Conservation (phyloP, 2,888 invertebrate genomes). For the Perizoma affinitatum region DNA sequence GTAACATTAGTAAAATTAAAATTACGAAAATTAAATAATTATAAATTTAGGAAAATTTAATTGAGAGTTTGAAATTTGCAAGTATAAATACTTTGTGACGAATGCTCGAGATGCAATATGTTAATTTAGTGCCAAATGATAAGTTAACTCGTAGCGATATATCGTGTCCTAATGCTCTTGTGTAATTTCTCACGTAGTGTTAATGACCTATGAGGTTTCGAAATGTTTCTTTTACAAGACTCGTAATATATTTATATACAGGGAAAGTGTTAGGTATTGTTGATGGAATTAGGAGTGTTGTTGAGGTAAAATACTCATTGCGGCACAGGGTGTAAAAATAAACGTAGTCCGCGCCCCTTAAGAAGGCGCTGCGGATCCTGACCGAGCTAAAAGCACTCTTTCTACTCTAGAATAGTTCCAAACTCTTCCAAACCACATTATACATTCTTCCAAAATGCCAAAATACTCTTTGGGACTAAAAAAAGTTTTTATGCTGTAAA, state of each 20-base stretch:
- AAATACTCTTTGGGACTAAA: slow-evolving; percentile 46
- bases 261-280: slow-evolving; percentile 82
- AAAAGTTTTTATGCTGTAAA: slow-evolving; percentile 38
- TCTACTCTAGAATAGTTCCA: slow-evolving; percentile 50
- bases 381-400: slow-evolving; percentile 27
- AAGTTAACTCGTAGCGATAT: slow-evolving; percentile 84
- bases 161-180: slow-evolving; percentile 81
- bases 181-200: slow-evolving; percentile 82
- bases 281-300: slow-evolving; percentile 79
- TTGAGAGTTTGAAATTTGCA: slow-evolving; percentile 70
- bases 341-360: slow-evolving; percentile 44
- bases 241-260: slow-evolving; percentile 81
- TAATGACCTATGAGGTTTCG: slow-evolving; percentile 81
- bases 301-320: slow-evolving; percentile 81
- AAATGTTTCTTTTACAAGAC: slow-evolving; percentile 83
- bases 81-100: slow-evolving; percentile 73
- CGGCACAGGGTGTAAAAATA: slow-evolving; percentile 75
- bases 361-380: slow-evolving; percentile 35
- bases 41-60: slow-evolving; percentile 67
- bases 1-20: slow-evolving; percentile 66
- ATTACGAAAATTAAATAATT: slow-evolving; percentile 57
- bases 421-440: slow-evolving; percentile 34
- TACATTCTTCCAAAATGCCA: slow-evolving; percentile 38
- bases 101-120: slow-evolving; percentile 83
- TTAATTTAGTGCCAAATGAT: slow-evolving; percentile 85